Conservation (phyloP, 2,113 vertebrate genomes). For the Turnix velox region DNA sequence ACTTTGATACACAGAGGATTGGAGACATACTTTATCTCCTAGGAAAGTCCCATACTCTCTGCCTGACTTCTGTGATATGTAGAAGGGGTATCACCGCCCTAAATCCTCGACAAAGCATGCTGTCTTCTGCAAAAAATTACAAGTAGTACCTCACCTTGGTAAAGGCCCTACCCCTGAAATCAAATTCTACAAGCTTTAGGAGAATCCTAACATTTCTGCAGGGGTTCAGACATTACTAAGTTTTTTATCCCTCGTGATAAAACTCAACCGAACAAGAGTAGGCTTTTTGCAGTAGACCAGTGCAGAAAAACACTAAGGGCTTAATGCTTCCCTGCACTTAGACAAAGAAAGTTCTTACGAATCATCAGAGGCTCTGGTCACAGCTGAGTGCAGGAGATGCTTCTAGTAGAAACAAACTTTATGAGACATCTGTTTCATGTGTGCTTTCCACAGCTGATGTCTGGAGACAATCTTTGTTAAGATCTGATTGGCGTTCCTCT, state of each 20-base stretch:
- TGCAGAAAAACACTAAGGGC: background rate
- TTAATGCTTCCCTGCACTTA: background rate
- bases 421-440: background rate
- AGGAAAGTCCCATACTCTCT: background rate
- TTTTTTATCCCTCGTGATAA: background rate
- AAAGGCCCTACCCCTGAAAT: background rate
- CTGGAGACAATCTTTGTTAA: background rate
- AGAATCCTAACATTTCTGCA: background rate
- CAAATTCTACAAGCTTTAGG: background rate
- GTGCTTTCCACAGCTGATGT: background rate
- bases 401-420: background rate
- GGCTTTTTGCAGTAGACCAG: background rate
- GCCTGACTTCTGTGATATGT: background rate
- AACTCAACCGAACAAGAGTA: background rate
- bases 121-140: background rate
- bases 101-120: background rate
- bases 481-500: background rate
- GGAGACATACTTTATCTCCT: background rate
- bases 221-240: background rate
- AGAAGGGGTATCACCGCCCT: background rate
- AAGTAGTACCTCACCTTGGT: background rate
- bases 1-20: background rate
- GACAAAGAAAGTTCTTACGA: background rate
- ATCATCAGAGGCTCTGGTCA: background rate
- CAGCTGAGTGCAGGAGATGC: background rate